Conservation (phyloP, 2,113 vertebrate genomes). For the Chionomys nivalis region DNA sequence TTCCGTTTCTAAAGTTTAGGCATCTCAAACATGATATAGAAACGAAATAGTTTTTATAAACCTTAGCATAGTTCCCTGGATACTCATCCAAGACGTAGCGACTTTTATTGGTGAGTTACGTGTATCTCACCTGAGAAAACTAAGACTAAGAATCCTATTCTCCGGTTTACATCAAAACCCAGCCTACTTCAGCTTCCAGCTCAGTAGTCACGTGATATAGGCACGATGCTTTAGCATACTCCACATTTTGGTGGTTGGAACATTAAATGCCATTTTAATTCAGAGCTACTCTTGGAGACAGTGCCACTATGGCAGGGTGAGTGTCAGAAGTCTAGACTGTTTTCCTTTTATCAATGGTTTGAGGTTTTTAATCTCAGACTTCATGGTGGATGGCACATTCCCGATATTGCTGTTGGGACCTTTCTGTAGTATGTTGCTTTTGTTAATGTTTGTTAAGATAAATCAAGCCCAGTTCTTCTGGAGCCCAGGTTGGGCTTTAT, state of each 20-base stretch:
- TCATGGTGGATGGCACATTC: not conserved
- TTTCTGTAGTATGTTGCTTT: not conserved
- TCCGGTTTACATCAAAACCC: not conserved
- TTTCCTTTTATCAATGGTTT: constrained; percentile 19
- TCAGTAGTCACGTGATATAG: no score
- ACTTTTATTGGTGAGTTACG: not conserved
- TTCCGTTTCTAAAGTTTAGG: not conserved
- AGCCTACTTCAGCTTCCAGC: not conserved
- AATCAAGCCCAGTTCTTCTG: not conserved
- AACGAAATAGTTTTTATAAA: not conserved
- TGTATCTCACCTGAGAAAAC: constrained; percentile 15
- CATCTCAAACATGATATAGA: not conserved
- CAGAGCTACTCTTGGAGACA: not conserved
- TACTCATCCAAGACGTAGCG: not conserved
- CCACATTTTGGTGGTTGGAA: constrained; percentile 39
- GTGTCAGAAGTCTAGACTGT: constrained; percentile 9
- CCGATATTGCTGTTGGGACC: not conserved
- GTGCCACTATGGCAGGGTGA: not conserved
- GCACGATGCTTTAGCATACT: not conserved
- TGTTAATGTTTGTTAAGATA: not conserved
- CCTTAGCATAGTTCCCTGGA: not conserved
- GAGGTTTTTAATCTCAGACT: constrained; percentile 30
- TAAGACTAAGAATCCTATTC: not conserved
- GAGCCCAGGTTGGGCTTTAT: not conserved
- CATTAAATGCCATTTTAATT: constrained; percentile 42